phyloP scores from a whole-genome alignment of 2,113 vertebrate genomes.

The Pogonocichla stellata region DNA sequence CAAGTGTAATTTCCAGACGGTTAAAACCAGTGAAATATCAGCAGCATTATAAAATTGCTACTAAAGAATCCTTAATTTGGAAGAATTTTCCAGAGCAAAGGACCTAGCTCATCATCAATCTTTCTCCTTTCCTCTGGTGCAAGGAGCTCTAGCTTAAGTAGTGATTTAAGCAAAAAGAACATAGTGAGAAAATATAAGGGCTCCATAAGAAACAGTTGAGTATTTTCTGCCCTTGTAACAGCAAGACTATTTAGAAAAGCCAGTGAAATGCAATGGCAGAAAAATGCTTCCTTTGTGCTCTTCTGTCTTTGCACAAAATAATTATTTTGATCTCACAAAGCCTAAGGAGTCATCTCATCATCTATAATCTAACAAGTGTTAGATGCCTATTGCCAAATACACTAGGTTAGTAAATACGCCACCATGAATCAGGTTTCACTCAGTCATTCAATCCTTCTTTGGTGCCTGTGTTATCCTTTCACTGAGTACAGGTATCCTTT shows the following conservation, averaged over 20 bases:
- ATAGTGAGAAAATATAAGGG: background rate
- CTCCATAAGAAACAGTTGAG: background rate
- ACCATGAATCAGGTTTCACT: background rate
- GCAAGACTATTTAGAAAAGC: background rate
- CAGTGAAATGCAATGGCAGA: background rate
- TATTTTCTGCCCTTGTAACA: background rate
- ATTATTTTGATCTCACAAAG: background rate
- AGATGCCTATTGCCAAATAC: background rate
- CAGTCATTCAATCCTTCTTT: background rate
- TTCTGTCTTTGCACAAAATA: fast-evolving
- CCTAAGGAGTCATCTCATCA: background rate
- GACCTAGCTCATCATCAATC: background rate
- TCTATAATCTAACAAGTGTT: background rate
- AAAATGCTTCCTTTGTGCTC: background rate
- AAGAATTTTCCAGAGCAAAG: background rate
- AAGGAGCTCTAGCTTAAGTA: background rate
- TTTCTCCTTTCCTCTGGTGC: background rate
- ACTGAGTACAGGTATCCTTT: background rate
- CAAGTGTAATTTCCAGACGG: background rate
- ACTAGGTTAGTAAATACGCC: background rate
- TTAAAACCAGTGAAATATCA: background rate
- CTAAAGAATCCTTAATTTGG: background rate
- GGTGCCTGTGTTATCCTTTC: background rate
- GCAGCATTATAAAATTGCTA: background rate
- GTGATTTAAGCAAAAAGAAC: background rate